Evolutionary conservation across 2,113 vertebrate genomes (phyloP).

Genomic region (Thunnus thynnus): DNA sequence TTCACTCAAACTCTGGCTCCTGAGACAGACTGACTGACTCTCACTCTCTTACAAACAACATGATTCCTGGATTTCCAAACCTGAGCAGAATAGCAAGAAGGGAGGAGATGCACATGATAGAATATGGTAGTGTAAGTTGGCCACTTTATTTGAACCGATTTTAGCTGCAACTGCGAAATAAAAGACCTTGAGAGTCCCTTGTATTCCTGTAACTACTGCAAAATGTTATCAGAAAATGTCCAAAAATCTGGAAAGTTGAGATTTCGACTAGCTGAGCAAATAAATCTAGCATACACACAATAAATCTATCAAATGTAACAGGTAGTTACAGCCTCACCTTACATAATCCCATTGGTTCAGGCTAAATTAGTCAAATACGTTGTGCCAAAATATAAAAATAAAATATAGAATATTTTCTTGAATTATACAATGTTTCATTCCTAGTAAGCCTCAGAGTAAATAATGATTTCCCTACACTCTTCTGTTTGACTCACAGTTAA

Average conservation of each 20-base stretch:
- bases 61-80: constrained; percentile 65
- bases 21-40: constrained; percentile 62
- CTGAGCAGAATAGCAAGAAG: constrained; percentile 71
- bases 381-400: constrained; percentile 2
- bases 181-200: neutral
- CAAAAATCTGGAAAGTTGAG: neutral
- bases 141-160: neutral
- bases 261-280: neutral
- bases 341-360: neutral
- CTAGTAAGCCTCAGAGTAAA: constrained; percentile 57
- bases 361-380: constrained; percentile 38
- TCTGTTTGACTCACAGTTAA: constrained; percentile 57
- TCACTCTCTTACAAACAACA: constrained; percentile 70
- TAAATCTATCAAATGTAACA: neutral
- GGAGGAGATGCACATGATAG: constrained; percentile 6
- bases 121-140: neutral
- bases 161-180: constrained; percentile 1
- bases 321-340: neutral
- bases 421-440: constrained; percentile 36
- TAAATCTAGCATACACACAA: neutral
- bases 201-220: neutral
- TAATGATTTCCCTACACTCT: constrained; percentile 48
- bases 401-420: constrained; percentile 27
- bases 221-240: neutral
- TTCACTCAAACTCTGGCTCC: constrained; percentile 69